Percentiles rank a stretch among this genome's conserved stretches.
These are phyloP conservation scores for Melanostoma scalare DNA, from an alignment of 2,888 invertebrate species.

Conservation along the genomic window DNA sequence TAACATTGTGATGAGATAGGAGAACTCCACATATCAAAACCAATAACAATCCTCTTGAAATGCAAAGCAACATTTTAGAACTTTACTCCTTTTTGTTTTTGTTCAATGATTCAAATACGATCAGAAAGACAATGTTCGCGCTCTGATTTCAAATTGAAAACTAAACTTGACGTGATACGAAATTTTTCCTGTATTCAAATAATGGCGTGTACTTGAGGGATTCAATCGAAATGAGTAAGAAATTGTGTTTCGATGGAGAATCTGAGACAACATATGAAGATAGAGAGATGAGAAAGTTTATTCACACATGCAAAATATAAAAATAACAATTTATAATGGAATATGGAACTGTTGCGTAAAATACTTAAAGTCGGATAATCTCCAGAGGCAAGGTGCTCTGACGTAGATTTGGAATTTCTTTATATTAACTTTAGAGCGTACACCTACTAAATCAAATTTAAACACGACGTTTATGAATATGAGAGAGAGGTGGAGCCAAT, in stretches of 20 bases:
- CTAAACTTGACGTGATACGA: slow-evolving; percentile 39
- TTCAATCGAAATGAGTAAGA: slow-evolving; percentile 15
- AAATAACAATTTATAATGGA: background rate
- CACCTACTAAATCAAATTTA: slow-evolving; percentile 12
- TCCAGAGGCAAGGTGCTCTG: slow-evolving; percentile 26
- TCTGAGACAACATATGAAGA: background rate
- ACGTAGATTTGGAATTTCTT: slow-evolving; percentile 16
- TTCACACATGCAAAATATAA: slow-evolving; percentile 15
- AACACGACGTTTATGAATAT: background rate
- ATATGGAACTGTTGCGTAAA: background rate
- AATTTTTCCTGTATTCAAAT: slow-evolving; percentile 31
- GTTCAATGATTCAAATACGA: background rate
- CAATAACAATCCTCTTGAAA: slow-evolving; percentile 9
- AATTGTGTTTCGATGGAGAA: background rate
- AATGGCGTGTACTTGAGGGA: slow-evolving; percentile 23
- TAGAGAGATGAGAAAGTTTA: slow-evolving; percentile 17
- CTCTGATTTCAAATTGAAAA: slow-evolving; percentile 55
- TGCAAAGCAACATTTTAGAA: slow-evolving; percentile 45
- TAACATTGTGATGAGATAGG: slow-evolving; percentile 25
- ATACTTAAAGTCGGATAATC: slow-evolving; percentile 14
- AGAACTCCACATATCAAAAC: slow-evolving; percentile 32
- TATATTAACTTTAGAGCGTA: slow-evolving; percentile 14
- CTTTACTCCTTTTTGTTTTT: background rate
- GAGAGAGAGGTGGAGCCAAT: background rate
- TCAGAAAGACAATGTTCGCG: slow-evolving; percentile 43